Conservation (phyloP, 53 echinoderm and acorn worm genomes). For the Mesocentrotus franciscanus region DNA sequence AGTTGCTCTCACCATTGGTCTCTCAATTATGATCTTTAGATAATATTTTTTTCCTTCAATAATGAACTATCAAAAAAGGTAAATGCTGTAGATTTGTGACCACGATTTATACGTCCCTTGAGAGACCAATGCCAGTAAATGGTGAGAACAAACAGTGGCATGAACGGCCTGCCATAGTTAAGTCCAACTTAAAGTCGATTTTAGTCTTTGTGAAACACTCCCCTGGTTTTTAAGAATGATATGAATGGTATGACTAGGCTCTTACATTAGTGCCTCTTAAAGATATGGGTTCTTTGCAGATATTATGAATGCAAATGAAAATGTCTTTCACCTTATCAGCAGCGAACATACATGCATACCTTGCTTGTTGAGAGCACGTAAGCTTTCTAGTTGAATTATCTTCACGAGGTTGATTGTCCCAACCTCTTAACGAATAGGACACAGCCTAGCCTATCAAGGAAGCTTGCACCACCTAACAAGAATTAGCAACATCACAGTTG, state of each 20-base stretch:
- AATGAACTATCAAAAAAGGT: too few species aligned
- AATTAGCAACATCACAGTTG: slow-evolving; percentile 49
- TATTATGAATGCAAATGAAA: not conserved
- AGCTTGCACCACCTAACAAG: not conserved
- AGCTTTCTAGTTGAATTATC: slow-evolving; percentile 40
- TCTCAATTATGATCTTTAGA: too few species aligned
- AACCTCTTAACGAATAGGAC: slow-evolving; percentile 12
- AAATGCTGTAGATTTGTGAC: too few species aligned
- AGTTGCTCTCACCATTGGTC: too few species aligned
- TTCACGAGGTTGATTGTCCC: not conserved
- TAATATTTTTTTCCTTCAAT: too few species aligned
- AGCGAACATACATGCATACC: not conserved
- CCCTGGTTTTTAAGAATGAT: not conserved
- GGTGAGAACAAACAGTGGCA: too few species aligned
- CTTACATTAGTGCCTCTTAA: not conserved
- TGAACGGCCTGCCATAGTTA: too few species aligned
- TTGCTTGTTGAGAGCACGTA: not conserved
- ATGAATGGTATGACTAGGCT: not conserved
- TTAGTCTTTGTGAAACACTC: too few species aligned
- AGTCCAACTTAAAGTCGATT: too few species aligned
- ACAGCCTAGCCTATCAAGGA: not conserved
- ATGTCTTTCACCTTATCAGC: slow-evolving; percentile 20
- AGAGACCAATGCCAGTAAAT: too few species aligned
- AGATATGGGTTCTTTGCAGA: not conserved
- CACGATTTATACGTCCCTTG: too few species aligned